Conservation (phyloP, 2,888 invertebrate species). For the Agrochola macilenta region DNA sequence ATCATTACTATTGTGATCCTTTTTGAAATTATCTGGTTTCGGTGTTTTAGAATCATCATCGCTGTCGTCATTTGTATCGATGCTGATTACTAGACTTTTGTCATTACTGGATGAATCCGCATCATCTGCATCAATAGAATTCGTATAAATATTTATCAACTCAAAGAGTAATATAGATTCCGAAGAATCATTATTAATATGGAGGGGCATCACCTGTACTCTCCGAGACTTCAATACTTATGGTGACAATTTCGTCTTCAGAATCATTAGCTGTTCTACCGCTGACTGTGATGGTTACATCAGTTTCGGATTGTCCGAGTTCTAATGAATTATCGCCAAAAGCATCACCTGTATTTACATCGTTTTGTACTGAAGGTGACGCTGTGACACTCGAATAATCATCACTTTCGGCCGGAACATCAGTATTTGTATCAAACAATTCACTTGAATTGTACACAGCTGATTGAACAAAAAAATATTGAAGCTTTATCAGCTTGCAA, state of each 20-base stretch:
- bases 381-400: slow-evolving; percentile 32
- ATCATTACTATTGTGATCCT: slow-evolving; percentile 5
- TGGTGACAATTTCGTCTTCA: slow-evolving; percentile 48
- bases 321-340: slow-evolving; percentile 34
- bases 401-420: slow-evolving; percentile 44
- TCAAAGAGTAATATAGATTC: slow-evolving; percentile 22
- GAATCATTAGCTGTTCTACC: slow-evolving; percentile 33
- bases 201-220: slow-evolving; percentile 57
- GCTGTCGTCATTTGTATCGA: slow-evolving; percentile 25
- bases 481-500: slow-evolving; percentile 54
- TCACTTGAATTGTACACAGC: slow-evolving; percentile 47
- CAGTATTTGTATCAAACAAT: slow-evolving; percentile 36
- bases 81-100: slow-evolving; percentile 20
- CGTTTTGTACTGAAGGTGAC: slow-evolving; percentile 34
- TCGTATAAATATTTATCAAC: slow-evolving; percentile 16
- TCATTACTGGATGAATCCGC: slow-evolving; percentile 29
- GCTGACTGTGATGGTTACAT: slow-evolving; percentile 44
- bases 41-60: slow-evolving; percentile 7
- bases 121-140: slow-evolving; percentile 38
- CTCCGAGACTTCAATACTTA: slow-evolving; percentile 52
- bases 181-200: slow-evolving; percentile 44
- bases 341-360: slow-evolving; percentile 41
- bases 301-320: slow-evolving; percentile 31
- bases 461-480: slow-evolving; percentile 56
- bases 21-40: slow-evolving; percentile 3